Evolutionary conservation across 2,797 vertebrate genomes (phyloP).

Genomic region (Acanthurus lineatus): DNA sequence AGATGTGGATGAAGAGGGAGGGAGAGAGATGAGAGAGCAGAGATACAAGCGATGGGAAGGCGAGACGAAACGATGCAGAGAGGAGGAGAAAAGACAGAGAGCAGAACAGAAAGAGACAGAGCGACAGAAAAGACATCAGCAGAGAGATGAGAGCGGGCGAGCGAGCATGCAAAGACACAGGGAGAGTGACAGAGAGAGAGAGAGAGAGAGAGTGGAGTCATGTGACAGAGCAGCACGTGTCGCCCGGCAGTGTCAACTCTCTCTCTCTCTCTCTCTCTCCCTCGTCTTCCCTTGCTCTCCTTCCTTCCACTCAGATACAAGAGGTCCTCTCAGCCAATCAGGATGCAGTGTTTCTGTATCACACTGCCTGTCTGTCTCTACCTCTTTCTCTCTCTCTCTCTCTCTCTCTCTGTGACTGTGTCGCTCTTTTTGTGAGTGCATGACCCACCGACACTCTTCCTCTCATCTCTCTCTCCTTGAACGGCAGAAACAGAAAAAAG

Average conservation of each 20-base stretch:
- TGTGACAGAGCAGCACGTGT: slow-evolving; percentile 81
- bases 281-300: slow-evolving; percentile 24
- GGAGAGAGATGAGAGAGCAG: background rate
- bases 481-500: slow-evolving; percentile 17
- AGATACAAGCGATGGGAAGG: background rate
- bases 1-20: background rate
- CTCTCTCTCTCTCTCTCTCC: slow-evolving; percentile 32
- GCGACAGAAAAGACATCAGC: slow-evolving; percentile 1
- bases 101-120: background rate
- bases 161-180: slow-evolving; percentile 14
- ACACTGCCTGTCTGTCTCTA: slow-evolving; percentile 16
- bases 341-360: slow-evolving; percentile 20
- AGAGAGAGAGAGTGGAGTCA: slow-evolving; percentile 65
- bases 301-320: slow-evolving; percentile 79
- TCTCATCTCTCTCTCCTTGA: background rate
- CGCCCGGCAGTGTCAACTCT: slow-evolving; percentile 49
- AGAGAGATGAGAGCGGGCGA: slow-evolving; percentile 13
- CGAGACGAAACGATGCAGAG: background rate
- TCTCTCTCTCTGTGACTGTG: slow-evolving; percentile 20
- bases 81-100: background rate
- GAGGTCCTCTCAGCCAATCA: slow-evolving; percentile 78
- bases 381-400: slow-evolving; percentile 16
- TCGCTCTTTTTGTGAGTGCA: slow-evolving; percentile 3
- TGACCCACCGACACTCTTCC: slow-evolving; percentile 19
- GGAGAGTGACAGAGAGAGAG: slow-evolving; percentile 34